Evolutionary conservation across 2,113 vertebrate genomes (phyloP).

Genomic region (Trematocara macrostoma): DNA sequence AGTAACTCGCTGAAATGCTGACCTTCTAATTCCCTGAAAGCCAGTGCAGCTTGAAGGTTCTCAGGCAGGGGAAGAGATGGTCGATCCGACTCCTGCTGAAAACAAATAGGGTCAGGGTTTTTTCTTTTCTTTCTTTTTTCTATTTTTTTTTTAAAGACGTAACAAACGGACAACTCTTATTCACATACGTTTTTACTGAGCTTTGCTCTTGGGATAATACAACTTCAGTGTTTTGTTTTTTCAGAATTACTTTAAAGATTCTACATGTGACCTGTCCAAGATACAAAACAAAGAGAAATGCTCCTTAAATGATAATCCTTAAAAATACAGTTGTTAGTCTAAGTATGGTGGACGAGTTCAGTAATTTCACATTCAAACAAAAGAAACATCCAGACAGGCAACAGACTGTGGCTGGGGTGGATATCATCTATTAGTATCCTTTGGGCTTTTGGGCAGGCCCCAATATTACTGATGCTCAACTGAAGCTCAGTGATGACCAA

Average conservation of each 20-base stretch:
- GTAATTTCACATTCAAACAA: not conserved
- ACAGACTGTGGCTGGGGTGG: not conserved
- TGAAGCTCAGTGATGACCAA: fast-evolving
- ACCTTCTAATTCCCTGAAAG: not conserved
- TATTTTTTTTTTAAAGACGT: not conserved
- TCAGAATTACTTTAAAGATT: not conserved
- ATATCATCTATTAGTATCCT: not conserved
- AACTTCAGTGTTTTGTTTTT: not conserved
- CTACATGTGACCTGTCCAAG: not conserved
- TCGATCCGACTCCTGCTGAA: not conserved
- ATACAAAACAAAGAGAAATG: not conserved
- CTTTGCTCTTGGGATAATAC: not conserved
- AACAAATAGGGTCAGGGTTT: not conserved
- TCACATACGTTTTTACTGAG: fast-evolving
- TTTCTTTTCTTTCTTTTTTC: not conserved
- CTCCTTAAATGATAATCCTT: not conserved
- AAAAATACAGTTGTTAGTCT: not conserved
- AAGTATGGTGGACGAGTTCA: not conserved
- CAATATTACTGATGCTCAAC: not conserved
- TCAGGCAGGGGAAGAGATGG: not conserved
- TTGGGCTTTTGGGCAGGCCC: not conserved
- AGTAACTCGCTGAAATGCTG: not conserved
- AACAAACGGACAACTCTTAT: not conserved
- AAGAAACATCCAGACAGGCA: not conserved
- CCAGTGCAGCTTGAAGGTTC: not conserved